Base-by-base conservation (phyloP, 2,888 invertebrate species). In the Tetrapedia diversipes region DNA sequence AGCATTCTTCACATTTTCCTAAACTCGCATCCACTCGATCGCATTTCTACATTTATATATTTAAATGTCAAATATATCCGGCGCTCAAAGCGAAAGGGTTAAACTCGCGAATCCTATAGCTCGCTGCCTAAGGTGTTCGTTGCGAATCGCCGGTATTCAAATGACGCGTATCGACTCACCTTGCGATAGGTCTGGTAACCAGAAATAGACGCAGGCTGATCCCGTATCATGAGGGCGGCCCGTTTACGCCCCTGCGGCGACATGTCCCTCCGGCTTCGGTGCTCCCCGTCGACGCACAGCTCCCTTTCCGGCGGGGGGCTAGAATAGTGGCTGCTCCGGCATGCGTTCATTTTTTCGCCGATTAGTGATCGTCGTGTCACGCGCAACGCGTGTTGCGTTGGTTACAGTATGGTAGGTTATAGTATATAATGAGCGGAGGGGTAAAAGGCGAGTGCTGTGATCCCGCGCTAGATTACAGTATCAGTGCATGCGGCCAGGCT, bases 181-280 rank as follows among this genome's bases (percentile, higher is more conserved):
- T 93, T 91, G 76, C 89, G 88, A 70, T 90, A 91, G 65, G 88
- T 81, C 57, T 90, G 90, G 83, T 91, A 91, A 83, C 89, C 86
- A 82, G 91, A 89, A 78, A 92, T 88, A 70, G 91, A 89, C 71
- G 90, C 89, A 3, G 91, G 89, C 67, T 92, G 92, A 53, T 92
- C 92, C 86, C 95, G 94, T 92, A 93, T 93, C 94, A 95, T 94
- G 86, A 95, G 94, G 77, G 95, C 94, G 69, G 95, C 93, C 86
- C 95, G 93, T 88, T 95, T 95, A 83, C 95, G 93, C 82, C 95
- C 95, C 82, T 95, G 95, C 61, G 96, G 96, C 75, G 97, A 97
- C 94, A 96, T 96, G 91, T 97, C 97, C 87, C 97, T 94, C 87
- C 97, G 94, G 85, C 96, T 97, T 88, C 95, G 94, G 89, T 96